Conservation (phyloP, 1,140 invertebrate genomes). For the Drosophila tsacasi region DNA sequence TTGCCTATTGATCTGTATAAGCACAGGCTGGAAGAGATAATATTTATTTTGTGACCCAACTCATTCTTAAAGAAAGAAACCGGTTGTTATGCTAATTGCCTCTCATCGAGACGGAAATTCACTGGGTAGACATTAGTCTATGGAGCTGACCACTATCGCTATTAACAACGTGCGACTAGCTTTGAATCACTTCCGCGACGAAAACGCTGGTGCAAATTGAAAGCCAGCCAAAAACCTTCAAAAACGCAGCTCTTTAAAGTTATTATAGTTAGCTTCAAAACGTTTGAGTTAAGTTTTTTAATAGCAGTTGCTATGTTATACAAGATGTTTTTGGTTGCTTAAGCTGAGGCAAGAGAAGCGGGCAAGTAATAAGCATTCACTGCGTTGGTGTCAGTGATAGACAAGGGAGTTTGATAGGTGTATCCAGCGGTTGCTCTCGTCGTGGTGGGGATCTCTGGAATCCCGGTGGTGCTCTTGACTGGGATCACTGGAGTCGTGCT, state of each 20-base stretch:
- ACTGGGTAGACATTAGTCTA: slow-evolving; percentile 18
- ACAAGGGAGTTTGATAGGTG: slow-evolving; percentile 32
- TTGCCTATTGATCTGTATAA: slow-evolving; percentile 11
- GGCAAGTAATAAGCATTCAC: slow-evolving; percentile 50
- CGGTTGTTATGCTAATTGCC: slow-evolving; percentile 68
- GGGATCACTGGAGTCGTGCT: slow-evolving; percentile 30
- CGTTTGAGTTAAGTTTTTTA: slow-evolving; percentile 10
- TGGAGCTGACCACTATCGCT: slow-evolving; percentile 55
- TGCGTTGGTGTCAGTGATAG: slow-evolving; percentile 12
- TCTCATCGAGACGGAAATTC: slow-evolving; percentile 4
- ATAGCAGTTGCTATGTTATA: neutral
- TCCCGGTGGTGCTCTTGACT: slow-evolving; percentile 13
- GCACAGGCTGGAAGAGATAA: slow-evolving; percentile 3
- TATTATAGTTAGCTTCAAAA: slow-evolving; percentile 22
- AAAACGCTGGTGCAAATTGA: slow-evolving; percentile 2
- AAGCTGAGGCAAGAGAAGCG: slow-evolving; percentile 20
- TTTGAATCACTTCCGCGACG: slow-evolving; percentile 52
- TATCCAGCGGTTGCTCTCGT: slow-evolving; percentile 33
- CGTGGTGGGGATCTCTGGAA: slow-evolving; percentile 14
- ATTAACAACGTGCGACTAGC: slow-evolving; percentile 9
- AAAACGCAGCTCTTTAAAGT: slow-evolving; percentile 7
- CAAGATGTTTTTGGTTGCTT: neutral
- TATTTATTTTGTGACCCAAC: slow-evolving; percentile 15
- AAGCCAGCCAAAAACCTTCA: slow-evolving; percentile 17
- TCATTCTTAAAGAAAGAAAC: slow-evolving; percentile 39